Conservation (phyloP, 2,888 invertebrate species). For the Autographa pulchrina region DNA sequence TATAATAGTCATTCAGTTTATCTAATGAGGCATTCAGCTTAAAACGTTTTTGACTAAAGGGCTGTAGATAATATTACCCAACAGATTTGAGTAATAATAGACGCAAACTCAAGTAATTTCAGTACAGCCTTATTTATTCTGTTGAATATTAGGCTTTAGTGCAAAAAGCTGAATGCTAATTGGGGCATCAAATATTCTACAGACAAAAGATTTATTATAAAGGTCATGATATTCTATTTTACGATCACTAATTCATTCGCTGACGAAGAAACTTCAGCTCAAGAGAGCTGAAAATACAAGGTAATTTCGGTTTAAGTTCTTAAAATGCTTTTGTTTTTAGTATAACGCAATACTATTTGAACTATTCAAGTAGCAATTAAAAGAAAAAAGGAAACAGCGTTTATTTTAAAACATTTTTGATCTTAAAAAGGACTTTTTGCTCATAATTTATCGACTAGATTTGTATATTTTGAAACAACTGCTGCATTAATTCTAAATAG, state of each 20-base stretch:
- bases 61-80: not conserved
- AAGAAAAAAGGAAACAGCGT: no score
- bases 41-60: not conserved
- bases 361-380: no score
- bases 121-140: not conserved
- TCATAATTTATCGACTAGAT: no score
- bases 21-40: not conserved
- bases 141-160: not conserved
- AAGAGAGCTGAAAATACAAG: conserved; percentile 1
- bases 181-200: not conserved
- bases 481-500: no score
- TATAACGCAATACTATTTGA: not conserved
- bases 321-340: not conserved
- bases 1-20: not conserved
- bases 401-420: no score
- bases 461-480: no score
- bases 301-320: not conserved
- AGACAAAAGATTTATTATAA: not conserved
- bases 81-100: not conserved
- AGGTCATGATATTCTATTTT: not conserved
- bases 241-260: not conserved
- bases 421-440: no score
- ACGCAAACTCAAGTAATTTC: not conserved
- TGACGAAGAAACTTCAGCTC: not conserved
- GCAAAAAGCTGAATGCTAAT: conserved; percentile 1